These are phyloP conservation scores for Calyptommatus sinebrachiatus DNA, from an alignment of 2,113 vertebrate genomes.

Conservation along the genomic window DNA sequence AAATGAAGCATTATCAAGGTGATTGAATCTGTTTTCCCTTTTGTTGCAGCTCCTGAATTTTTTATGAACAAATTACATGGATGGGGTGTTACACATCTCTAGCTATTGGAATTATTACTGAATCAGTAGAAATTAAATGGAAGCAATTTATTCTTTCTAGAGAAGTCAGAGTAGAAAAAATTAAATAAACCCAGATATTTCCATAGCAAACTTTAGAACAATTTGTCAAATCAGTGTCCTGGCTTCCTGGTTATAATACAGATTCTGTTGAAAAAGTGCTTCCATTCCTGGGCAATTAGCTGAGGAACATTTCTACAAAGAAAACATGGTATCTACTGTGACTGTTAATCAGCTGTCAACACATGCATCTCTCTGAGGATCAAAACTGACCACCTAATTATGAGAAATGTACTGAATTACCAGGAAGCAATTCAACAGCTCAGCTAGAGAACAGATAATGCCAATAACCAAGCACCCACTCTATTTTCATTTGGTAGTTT, in stretches of 20 bases:
- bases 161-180: neutral
- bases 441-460: constrained; percentile 18
- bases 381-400: constrained; percentile 46
- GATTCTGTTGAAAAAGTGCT: neutral
- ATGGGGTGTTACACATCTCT: neutral
- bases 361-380: constrained; percentile 39
- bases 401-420: constrained; percentile 1
- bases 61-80: neutral
- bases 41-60: neutral
- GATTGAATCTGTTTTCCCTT: neutral
- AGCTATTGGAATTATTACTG: neutral
- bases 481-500: constrained; percentile 22
- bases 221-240: neutral
- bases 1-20: neutral
- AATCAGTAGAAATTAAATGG: neutral
- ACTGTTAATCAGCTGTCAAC: constrained; percentile 41
- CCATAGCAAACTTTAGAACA: neutral
- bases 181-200: neutral
- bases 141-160: neutral
- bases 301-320: constrained; percentile 36
- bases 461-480: neutral
- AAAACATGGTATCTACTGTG: constrained; percentile 35
- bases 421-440: constrained; percentile 20
- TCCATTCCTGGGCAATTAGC: constrained; percentile 22
- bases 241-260: neutral